phyloP scores from a whole-genome alignment of 2,113 vertebrate genomes.

The Amazona vittata region DNA sequence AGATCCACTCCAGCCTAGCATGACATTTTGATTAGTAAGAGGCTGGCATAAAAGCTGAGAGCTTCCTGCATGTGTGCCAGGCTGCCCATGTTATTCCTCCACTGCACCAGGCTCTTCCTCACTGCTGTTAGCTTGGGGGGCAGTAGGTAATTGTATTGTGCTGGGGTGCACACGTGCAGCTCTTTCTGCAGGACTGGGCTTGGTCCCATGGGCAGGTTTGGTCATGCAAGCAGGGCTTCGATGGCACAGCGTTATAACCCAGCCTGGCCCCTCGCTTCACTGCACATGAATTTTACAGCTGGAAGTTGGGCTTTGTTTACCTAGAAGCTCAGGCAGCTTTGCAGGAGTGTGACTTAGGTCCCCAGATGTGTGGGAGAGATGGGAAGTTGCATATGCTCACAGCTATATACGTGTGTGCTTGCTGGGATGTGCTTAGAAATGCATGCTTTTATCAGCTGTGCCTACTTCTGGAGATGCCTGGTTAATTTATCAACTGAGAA shows the following conservation, averaged over 20 bases:
- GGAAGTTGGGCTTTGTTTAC: background rate
- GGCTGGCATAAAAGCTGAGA: conserved; percentile 5
- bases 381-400: background rate
- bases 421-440: background rate
- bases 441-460: background rate
- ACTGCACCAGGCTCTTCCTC: background rate
- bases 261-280: background rate
- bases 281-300: background rate
- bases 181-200: background rate
- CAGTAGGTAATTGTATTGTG: accelerated
- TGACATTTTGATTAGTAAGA: conserved; percentile 29
- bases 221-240: background rate
- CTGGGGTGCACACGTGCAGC: background rate
- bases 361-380: background rate
- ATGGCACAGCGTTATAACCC: background rate
- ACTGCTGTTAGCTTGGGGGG: background rate
- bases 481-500: conserved; percentile 43
- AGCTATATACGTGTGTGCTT: background rate
- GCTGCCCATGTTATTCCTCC: accelerated
- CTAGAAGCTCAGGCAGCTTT: background rate
- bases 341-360: background rate
- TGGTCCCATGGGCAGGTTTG: background rate
- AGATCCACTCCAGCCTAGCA: conserved; percentile 12
- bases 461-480: background rate
- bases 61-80: background rate